Percentiles rank a stretch among this genome's conserved stretches.
Evolutionary conservation across 2,113 vertebrate genomes (phyloP).

Genomic region (Urocolius indicus): DNA sequence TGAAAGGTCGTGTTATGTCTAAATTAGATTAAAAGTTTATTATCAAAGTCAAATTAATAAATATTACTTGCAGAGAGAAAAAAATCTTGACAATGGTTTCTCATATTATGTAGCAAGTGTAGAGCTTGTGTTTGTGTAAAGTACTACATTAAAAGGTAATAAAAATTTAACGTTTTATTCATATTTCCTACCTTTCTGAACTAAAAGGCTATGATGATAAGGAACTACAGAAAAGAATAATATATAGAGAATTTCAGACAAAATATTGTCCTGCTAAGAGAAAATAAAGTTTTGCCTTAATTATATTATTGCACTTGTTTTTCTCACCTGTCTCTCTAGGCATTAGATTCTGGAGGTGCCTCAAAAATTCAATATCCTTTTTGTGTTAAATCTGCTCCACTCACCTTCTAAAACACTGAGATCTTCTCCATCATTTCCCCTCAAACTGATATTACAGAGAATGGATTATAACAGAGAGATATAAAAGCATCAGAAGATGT

Average conservation of each 20-base stretch:
- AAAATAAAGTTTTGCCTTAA: neutral
- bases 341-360: neutral
- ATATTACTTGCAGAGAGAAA: neutral
- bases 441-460: neutral
- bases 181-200: neutral
- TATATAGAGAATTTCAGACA: neutral
- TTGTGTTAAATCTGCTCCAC: neutral
- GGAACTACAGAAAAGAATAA: neutral
- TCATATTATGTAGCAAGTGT: neutral
- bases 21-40: neutral
- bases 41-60: neutral
- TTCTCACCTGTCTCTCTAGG: neutral
- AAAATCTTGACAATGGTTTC: neutral
- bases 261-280: neutral
- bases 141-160: neutral
- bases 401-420: neutral
- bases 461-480: neutral
- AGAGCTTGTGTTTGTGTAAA: neutral
- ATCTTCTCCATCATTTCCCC: neutral
- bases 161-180: neutral
- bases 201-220: neutral
- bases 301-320: neutral
- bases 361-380: neutral
- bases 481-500: neutral
- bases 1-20: neutral